Conservation (phyloP, 2,888 invertebrate genomes). For the Alviniconcha strummeri region DNA sequence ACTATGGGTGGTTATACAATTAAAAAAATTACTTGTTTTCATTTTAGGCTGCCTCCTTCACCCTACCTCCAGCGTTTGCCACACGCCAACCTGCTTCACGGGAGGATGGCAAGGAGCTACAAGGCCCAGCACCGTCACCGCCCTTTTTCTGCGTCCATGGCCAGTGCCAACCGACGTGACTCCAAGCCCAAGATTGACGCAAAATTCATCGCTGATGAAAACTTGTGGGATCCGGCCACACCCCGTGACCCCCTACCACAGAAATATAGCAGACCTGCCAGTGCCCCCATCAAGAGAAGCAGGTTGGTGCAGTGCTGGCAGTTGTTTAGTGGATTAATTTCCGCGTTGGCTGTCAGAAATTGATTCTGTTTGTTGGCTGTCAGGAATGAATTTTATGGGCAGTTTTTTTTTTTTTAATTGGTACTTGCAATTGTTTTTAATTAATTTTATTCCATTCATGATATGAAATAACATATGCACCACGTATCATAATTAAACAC, state of each 20-base stretch:
- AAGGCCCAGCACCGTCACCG: slow-evolving; percentile 39
- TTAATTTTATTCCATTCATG: no score
- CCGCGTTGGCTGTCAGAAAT: neutral
- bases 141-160: slow-evolving; percentile 59
- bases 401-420: neutral
- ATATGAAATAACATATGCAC: no score
- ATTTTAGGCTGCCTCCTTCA: slow-evolving; percentile 54
- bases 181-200: slow-evolving; percentile 69
- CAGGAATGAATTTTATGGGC: no score
- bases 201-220: slow-evolving; percentile 69
- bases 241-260: slow-evolving; percentile 50
- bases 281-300: slow-evolving; percentile 63
- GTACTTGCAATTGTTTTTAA: no score
- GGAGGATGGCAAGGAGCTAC: slow-evolving; percentile 18
- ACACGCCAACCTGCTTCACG: slow-evolving; percentile 52
- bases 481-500: no score
- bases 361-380: neutral
- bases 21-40: neutral
- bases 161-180: slow-evolving; percentile 32
- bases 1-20: no score
- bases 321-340: no score
- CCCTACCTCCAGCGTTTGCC: slow-evolving; percentile 68
- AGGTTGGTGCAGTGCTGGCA: slow-evolving; percentile 44
- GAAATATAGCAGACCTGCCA: slow-evolving; percentile 54
- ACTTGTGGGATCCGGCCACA: slow-evolving; percentile 69